A percentile compares a stretch with the other conserved stretches of the same genome.
Evolutionary conservation across 2,113 vertebrate genomes (phyloP).

Genomic region (Sylvilagus bachmani): DNA sequence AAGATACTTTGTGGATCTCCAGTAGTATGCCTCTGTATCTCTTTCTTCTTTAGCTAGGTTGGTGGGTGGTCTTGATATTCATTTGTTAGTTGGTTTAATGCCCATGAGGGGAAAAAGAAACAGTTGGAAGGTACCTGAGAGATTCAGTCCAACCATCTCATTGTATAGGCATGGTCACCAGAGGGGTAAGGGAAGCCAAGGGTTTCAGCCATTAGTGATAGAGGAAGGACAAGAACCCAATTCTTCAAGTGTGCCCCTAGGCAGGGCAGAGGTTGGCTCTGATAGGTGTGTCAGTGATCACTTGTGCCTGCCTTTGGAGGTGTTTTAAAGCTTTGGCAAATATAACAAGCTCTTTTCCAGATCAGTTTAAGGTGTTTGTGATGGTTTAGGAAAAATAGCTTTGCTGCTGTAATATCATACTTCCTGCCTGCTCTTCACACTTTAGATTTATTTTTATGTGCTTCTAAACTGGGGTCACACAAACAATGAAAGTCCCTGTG

Average conservation of each 20-base stretch:
- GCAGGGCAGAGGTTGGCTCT: not conserved
- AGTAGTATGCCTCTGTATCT: not conserved
- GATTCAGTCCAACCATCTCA: not conserved
- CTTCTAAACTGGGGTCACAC: not conserved
- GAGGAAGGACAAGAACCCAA: not conserved
- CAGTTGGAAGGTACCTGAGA: not conserved
- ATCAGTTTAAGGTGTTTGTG: not conserved
- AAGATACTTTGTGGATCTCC: not conserved
- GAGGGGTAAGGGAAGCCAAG: not conserved
- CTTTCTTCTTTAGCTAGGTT: not conserved
- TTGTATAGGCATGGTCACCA: not conserved
- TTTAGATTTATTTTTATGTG: not conserved
- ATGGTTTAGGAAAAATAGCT: conserved; percentile 55
- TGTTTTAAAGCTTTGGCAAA: not conserved
- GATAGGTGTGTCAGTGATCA: not conserved
- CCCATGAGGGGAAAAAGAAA: not conserved
- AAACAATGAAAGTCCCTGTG: conserved; percentile 26
- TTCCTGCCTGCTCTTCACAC: not conserved
- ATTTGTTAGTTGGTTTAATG: conserved; percentile 24
- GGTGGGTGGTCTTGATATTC: not conserved
- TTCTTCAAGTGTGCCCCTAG: not conserved
- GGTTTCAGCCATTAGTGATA: not conserved
- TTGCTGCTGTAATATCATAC: not conserved
- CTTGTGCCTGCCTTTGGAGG: not conserved
- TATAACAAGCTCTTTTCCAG: not conserved